These are phyloP conservation scores for Pammene aurita DNA, from an alignment of 2,888 invertebrate species.

Conservation along the genomic window DNA sequence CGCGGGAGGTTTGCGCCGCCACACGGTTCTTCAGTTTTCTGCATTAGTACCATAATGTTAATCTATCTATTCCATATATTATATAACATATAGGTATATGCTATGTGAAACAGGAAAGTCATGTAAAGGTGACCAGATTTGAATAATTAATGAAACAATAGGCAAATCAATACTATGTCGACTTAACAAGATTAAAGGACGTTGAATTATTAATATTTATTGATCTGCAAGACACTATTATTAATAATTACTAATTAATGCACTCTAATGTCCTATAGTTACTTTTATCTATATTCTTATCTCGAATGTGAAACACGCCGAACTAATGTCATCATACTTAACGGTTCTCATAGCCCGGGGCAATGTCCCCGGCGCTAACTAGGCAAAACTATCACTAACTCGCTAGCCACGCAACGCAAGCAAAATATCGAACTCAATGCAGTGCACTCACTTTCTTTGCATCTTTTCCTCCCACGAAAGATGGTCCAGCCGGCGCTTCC, in stretches of 20 bases:
- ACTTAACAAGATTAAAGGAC: conserved; percentile 2
- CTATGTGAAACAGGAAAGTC: conserved; percentile 5
- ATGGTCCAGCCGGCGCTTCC: conserved; percentile 91
- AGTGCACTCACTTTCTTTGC: conserved; percentile 89
- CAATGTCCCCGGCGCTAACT: conserved; percentile 44
- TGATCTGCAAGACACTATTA: not conserved
- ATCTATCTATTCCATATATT: not conserved
- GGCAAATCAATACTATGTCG: conserved; percentile 6
- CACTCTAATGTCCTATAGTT: conserved; percentile 17
- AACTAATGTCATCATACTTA: conserved; percentile 31
- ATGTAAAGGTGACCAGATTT: conserved; percentile 21
- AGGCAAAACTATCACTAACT: conserved; percentile 34
- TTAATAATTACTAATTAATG: not conserved
- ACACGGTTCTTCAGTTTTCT: conserved; percentile 98
- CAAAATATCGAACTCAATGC: conserved; percentile 47
- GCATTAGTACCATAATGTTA: conserved; percentile 48
- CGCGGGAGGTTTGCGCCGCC: conserved; percentile 98
- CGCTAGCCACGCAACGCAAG: conserved; percentile 63
- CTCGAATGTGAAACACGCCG: conserved; percentile 1
- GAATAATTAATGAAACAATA: conserved; percentile 6
- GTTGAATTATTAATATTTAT: not conserved
- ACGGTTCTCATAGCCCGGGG: conserved; percentile 30
- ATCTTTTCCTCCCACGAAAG: conserved; percentile 93
- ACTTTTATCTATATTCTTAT: conserved; percentile 13
- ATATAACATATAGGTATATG: not conserved